Percentiles rank a stretch among this genome's conserved stretches.
Evolutionary conservation across 2,888 invertebrate genomes (phyloP).

Genomic region (Chymomyza amoena): DNA sequence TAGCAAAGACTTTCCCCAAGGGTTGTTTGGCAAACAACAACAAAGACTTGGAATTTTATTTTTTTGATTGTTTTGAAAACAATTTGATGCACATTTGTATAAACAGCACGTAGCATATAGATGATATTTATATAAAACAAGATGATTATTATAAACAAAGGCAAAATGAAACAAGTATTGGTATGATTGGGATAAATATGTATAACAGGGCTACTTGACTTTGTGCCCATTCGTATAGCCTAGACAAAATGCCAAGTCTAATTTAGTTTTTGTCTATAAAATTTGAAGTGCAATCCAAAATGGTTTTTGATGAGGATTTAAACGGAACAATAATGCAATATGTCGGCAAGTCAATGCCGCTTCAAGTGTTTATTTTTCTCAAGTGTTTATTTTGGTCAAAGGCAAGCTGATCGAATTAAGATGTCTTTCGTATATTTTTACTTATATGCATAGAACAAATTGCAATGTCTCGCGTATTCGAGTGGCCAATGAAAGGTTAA

Average conservation of each 20-base stretch:
- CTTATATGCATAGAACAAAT: constrained; percentile 10
- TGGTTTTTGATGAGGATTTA: not conserved
- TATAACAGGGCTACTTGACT: no score
- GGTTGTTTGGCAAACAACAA: not conserved
- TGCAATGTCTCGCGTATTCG: constrained; percentile 34
- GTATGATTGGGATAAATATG: no score
- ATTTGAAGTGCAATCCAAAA: constrained; percentile 36
- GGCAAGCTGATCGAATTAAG: constrained; percentile 12
- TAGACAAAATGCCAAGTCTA: constrained; percentile 26
- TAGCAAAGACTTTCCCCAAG: not conserved
- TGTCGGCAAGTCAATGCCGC: constrained; percentile 6
- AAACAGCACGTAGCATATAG: not conserved
- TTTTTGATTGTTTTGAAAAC: not conserved
- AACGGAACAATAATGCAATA: constrained; percentile 15
- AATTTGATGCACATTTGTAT: not conserved
- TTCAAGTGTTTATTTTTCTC: constrained; percentile 21
- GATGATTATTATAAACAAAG: no score
- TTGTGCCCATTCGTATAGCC: no score
- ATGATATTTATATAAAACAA: not conserved
- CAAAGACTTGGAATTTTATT: not conserved
- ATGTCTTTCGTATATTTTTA: not conserved
- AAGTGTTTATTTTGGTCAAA: constrained; percentile 44
- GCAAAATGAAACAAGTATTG: no score
- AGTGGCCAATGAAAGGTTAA: constrained; percentile 69
- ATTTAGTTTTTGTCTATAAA: constrained; percentile 38